These are phyloP conservation scores for Achatina immaculata DNA, from an alignment of 1,140 invertebrate species.

Conservation along the genomic window DNA sequence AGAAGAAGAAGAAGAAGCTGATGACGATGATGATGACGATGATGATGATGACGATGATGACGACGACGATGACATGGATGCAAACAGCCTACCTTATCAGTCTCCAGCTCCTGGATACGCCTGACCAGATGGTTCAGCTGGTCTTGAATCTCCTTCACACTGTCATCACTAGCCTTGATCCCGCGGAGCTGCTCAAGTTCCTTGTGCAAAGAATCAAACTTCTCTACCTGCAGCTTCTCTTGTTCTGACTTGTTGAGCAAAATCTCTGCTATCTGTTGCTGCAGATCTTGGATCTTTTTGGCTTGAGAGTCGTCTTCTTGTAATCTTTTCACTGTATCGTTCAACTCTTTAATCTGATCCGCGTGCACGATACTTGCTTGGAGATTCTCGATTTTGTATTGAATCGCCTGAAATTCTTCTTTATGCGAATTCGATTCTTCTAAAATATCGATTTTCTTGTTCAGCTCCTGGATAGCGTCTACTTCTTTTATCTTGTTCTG, in stretches of 20 bases:
- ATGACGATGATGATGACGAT: too few relatives aligned
- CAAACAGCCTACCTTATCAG: not conserved
- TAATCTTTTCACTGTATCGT: not conserved
- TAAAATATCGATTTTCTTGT: not conserved
- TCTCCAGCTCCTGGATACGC: not conserved
- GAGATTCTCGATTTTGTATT: too few relatives aligned
- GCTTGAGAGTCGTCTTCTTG: not conserved
- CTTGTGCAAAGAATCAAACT: not conserved
- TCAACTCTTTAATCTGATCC: not conserved
- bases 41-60: too few relatives aligned
- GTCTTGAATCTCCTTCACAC: too few relatives aligned
- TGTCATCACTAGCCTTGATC: not conserved
- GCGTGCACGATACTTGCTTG: not conserved
- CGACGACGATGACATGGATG: too few relatives aligned
- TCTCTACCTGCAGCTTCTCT: not conserved
- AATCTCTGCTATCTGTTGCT: not conserved
- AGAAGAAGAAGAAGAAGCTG: too few relatives aligned
- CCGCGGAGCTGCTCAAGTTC: not conserved
- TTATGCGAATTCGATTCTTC: not conserved
- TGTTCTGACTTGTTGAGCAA: not conserved
- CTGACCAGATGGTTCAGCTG: not conserved
- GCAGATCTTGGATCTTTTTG: not conserved
- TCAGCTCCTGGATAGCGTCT: not conserved
- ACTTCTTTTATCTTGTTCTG: not conserved
- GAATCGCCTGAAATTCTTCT: not conserved